Conservation (phyloP, 2,888 invertebrate species). For the Drosophila birchii region DNA sequence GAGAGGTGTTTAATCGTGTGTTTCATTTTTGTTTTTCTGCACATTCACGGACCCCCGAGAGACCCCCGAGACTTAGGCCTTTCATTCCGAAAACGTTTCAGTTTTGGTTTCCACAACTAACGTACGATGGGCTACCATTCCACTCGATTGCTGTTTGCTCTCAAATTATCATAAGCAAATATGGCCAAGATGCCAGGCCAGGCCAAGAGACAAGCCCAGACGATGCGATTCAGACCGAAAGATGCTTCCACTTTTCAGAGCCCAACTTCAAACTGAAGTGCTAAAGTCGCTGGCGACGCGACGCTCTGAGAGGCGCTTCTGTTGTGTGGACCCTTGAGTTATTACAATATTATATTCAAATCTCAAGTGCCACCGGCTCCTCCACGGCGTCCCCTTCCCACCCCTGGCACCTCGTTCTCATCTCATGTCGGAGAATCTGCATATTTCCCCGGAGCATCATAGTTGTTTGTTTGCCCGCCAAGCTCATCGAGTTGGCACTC, state of each 20-base stretch:
- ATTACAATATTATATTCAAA: conserved; percentile 80
- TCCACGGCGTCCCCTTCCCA: conserved; percentile 2
- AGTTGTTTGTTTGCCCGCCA: conserved; percentile 66
- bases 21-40: conserved; percentile 78
- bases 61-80: conserved; percentile 51
- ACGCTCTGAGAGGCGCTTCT: conserved; percentile 73
- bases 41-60: conserved; percentile 70
- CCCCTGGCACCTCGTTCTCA: conserved; percentile 5
- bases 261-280: conserved; percentile 66
- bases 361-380: conserved; percentile 77
- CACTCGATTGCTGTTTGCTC: conserved; percentile 79
- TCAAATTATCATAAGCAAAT: conserved; percentile 84
- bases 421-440: conserved; percentile 24
- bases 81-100: conserved; percentile 34
- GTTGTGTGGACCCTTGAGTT: conserved; percentile 75
- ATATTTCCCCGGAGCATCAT: conserved; percentile 53
- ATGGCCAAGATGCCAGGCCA: conserved; percentile 53
- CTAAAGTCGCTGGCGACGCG: conserved; percentile 81
- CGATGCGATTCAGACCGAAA: conserved; percentile 12
- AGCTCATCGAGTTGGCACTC: conserved; percentile 69
- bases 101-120: conserved; percentile 22
- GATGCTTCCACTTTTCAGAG: conserved; percentile 51
- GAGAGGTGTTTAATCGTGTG: conserved; percentile 85
- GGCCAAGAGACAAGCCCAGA: conserved; percentile 7
- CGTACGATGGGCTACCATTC: conserved; percentile 32